Percentiles rank a stretch among this genome's conserved stretches.
phyloP scores from a whole-genome alignment of 2,888 invertebrate species.

The Helobdella robusta region DNA sequence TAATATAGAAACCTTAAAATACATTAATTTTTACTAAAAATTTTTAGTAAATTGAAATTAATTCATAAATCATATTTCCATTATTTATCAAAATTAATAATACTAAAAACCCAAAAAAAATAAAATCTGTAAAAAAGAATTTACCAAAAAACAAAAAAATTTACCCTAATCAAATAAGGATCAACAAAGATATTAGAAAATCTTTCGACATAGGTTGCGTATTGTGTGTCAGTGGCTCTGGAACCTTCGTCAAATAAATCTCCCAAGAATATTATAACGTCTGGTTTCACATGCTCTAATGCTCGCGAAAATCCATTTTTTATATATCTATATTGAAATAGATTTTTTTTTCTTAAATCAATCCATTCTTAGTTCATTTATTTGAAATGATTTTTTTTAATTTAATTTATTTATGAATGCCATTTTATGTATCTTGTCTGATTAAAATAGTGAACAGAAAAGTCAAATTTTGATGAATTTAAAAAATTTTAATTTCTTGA shows the following conservation, averaged over 20 bases:
- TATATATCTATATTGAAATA: slow-evolving; percentile 31
- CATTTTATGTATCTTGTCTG: no score
- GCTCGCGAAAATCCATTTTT: slow-evolving; percentile 30
- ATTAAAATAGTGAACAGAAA: no score
- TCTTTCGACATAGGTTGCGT: slow-evolving; percentile 64
- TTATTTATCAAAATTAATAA: not conserved
- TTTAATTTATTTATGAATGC: no score
- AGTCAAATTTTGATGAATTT: no score
- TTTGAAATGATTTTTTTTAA: no score
- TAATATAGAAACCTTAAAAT: not conserved
- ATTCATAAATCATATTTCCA: not conserved
- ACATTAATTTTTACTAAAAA: not conserved
- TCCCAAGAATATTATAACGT: slow-evolving; percentile 78
- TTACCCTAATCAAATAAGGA: slow-evolving; percentile 42
- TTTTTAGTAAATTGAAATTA: not conserved
- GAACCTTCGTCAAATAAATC: slow-evolving; percentile 92
- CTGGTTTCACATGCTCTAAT: slow-evolving; percentile 57
- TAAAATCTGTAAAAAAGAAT: not conserved
- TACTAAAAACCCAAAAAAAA: not conserved
- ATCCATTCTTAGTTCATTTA: no score
- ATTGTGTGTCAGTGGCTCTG: slow-evolving; percentile 63
- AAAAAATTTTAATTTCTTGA: no score
- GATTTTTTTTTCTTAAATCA: no score
- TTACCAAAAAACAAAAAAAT: slow-evolving; percentile 10
- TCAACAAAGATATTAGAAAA: slow-evolving; percentile 60